Evolutionary conservation across 2,113 vertebrate genomes (phyloP), one percentile per base, ranked within the genome.

Genomic region (Podiceps cristatus): DNA sequence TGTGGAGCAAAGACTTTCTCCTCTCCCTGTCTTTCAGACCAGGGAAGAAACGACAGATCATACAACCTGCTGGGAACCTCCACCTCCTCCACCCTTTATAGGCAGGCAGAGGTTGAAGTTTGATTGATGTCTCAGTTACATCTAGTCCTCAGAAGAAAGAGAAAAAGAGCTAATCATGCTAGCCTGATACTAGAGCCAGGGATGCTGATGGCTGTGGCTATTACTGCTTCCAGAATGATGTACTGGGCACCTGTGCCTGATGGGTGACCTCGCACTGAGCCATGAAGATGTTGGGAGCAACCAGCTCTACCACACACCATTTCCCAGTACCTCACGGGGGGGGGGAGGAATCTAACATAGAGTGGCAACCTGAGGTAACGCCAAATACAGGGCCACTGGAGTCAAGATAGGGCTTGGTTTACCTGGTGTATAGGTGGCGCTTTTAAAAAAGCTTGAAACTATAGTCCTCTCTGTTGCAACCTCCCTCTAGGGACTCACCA

Each of bases 111-210:
- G 49, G 74, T 69, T 93, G 89, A 73, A 93, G 53, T 89, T 78
- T 92, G 86, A 93, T 93, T 90, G 74, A 94, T 93, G 93, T 93
- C 77, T 87, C 45, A 18, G 91, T 87, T 82, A 72, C 45, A 72
- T 81, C 72, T 86, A 64, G 45, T 77, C 45, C 60, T 73, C 56
- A 90, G 56, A 92, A 95, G 78, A 86, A 89, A 53, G 33, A 86
- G 49, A 25, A 92, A 88, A 89, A 72, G 22, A 91, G 49, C 42
- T 90, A 66, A 94, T 95, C n/a, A 44, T 72, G 31, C 80, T 62
- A 79, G 84, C 31, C 20, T 91, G 66, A 50, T 69, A n/a, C 28
- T n/a, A 44, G 23, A 76, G 58, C 33, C 80, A 78, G 58, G 18
- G 31, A 67, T 10, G 64, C 58, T 25, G 71, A 50, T 18, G 37